Conservation (phyloP, 2,113 vertebrate species). For the Peromyscus leucopus region DNA sequence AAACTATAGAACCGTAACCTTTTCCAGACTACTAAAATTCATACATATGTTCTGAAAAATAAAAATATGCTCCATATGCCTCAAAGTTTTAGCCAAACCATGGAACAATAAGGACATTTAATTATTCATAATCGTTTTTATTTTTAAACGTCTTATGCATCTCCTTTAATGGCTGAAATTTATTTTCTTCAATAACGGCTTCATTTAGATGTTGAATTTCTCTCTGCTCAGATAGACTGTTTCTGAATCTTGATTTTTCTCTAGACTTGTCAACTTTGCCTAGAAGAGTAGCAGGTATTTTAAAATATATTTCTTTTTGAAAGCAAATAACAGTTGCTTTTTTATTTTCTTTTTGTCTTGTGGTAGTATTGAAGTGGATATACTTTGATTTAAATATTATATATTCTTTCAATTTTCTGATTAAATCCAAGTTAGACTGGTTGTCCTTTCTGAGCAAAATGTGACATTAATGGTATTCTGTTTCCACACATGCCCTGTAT, state of each 20-base stretch:
- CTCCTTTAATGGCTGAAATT: not conserved
- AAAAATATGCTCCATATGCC: not conserved
- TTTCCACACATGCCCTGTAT: not conserved
- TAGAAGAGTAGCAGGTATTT: not conserved
- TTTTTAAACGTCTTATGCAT: not conserved
- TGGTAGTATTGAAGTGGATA: not conserved
- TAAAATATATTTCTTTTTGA: not conserved
- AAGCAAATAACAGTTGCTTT: not conserved
- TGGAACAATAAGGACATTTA: not conserved
- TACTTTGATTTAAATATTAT: not conserved
- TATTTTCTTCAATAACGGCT: not conserved
- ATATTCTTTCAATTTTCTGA: constrained; percentile 18
- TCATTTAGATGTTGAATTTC: not conserved
- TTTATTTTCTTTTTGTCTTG: not conserved
- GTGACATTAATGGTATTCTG: not conserved
- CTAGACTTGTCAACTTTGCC: not conserved
- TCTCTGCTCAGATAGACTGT: not conserved
- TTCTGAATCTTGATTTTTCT: not conserved
- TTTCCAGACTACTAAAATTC: not conserved
- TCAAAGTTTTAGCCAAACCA: not conserved
- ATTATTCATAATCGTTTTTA: not conserved
- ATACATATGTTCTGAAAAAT: not conserved
- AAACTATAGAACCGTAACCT: not conserved
- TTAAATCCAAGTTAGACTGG: not conserved
- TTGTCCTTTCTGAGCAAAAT: not conserved